Base-by-base conservation (phyloP, 2,888 invertebrate genomes). In the Pachliopta kotzebuea region DNA sequence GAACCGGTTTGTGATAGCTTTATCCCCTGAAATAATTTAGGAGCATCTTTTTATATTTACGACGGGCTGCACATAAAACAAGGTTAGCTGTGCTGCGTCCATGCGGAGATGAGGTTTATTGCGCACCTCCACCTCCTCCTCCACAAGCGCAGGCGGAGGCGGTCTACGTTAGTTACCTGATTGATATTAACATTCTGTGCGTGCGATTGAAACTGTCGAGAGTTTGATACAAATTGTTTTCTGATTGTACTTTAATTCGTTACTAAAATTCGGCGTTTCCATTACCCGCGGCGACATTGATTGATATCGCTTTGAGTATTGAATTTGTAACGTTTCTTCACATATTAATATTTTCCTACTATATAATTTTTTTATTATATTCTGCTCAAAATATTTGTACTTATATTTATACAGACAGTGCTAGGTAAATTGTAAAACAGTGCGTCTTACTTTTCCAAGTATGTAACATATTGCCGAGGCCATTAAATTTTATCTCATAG, bases 231-330 rank as follows among this genome's bases (percentile, higher is more conserved):
- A 56, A 64, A 60, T 64, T 60, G 60, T 56, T 64, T 64, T 60
- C 42, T 60, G 56, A 63, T 63, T 59, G 56, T 50, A 50, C 20
- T 63, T 63, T 63, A 63, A 63, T 60, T 60, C 50, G 56, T 55
- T 60, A 56, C 26, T 56, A 52, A 59, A 64, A 52, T 56, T 60
- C 50, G n/a, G 6, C 11, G 56, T 49, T 50, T 50, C 63, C 64
- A 26, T 60, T n/a, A 52, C 52, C 9, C 50, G 23, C 53, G 52
- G n/a, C 49, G 64, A 64, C 64, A 17, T 52, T 64, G 64, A 64
- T 64, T 60, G 56, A 64, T 64, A 37, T 60, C 24, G 29, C 6
- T 31, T 18, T 31, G 31, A 63, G 49, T 14, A 2, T 37, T 2
- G 14, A 14, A 14, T 11, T 2, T 14, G 37, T 37, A 37, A 14